A percentile compares a stretch with the other conserved stretches of the same genome.
Conservation (phyloP, 2,888 invertebrate species). For the Petrophora chlorosata region DNA sequence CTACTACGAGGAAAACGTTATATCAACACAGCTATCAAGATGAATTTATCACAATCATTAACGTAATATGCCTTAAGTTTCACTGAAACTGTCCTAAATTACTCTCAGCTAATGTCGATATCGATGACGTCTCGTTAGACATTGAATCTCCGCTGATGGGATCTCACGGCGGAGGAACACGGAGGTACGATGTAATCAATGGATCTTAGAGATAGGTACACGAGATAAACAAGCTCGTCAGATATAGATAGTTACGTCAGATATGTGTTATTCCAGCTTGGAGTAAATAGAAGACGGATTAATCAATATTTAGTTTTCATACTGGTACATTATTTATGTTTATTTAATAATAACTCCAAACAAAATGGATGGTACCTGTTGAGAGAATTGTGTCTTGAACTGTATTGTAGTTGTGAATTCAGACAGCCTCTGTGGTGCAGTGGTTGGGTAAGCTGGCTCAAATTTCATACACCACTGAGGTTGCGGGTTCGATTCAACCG, state of each 20-base stretch:
- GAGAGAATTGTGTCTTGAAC: no score
- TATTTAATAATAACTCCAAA: not conserved
- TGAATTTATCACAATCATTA: not conserved
- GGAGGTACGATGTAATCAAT: not conserved
- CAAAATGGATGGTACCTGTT: no score
- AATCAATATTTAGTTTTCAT: not conserved
- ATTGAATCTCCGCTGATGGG: not conserved
- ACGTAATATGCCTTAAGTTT: not conserved
- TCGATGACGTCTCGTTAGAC: conserved; percentile 29
- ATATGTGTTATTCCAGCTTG: no score
- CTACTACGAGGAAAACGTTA: no score
- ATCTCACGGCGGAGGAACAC: not conserved
- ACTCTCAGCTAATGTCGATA: conserved; percentile 22
- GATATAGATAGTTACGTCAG: not conserved
- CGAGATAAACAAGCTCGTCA: not conserved
- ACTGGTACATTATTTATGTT: not conserved
- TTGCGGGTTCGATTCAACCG: no score
- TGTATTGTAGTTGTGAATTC: no score
- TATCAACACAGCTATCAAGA: no score
- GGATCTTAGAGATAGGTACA: not conserved
- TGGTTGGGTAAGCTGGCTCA: no score
- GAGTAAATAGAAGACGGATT: no score
- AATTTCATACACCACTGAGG: no score
- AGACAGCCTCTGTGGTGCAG: no score
- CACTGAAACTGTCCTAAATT: conserved; percentile 7